Conservation (phyloP, 1,140 invertebrate species). For the Bicyclus anynana region DNA sequence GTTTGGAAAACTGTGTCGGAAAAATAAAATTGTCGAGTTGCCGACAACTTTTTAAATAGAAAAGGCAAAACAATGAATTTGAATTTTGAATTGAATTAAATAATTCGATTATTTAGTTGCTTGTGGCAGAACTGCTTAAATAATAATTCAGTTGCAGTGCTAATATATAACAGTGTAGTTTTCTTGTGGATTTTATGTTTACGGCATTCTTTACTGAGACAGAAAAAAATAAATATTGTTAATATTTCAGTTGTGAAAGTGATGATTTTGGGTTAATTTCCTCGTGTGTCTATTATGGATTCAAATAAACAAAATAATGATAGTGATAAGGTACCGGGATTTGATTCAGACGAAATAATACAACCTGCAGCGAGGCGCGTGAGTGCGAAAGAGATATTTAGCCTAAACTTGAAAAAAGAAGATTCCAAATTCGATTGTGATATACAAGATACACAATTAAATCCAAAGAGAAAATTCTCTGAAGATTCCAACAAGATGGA, state of each 20-base stretch:
- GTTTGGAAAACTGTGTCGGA: too few species aligned
- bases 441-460: background rate
- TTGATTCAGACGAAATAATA: background rate
- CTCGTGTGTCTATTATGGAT: slow-evolving; percentile 5
- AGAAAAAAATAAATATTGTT: background rate
- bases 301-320: slow-evolving; percentile 8
- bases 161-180: too few species aligned
- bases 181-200: background rate
- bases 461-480: background rate
- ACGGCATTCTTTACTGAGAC: background rate
- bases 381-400: background rate
- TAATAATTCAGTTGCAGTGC: too few species aligned
- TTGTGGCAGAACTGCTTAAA: too few species aligned
- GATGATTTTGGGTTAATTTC: too few species aligned
- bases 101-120: too few species aligned
- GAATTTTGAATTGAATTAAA: too few species aligned
- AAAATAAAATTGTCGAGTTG: too few species aligned
- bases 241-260: background rate
- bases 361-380: background rate
- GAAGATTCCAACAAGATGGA: slow-evolving; percentile 2
- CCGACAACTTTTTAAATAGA: too few species aligned
- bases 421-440: too few species aligned
- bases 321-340: background rate
- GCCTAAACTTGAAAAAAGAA: background rate
- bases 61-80: too few species aligned